These are phyloP conservation scores for Eolophus roseicapilla DNA, from an alignment of 2,113 vertebrate species.

Conservation along the genomic window DNA sequence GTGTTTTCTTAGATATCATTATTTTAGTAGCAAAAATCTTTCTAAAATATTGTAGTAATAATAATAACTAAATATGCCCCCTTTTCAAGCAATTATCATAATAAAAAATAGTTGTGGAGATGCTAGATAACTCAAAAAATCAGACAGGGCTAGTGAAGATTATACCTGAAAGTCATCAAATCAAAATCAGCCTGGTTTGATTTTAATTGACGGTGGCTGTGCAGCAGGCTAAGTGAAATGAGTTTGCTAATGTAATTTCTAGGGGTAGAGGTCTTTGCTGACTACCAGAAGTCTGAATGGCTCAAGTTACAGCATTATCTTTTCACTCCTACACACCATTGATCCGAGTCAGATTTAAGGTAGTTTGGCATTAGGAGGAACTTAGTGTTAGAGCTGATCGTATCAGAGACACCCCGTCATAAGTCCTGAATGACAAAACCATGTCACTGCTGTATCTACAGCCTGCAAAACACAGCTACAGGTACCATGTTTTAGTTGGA, in stretches of 20 bases:
- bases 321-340: background rate
- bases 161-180: background rate
- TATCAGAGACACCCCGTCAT: background rate
- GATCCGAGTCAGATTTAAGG: background rate
- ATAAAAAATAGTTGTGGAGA: background rate
- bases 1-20: background rate
- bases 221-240: background rate
- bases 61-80: background rate
- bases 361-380: background rate
- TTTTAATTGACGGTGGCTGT: background rate
- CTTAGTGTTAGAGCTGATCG: background rate
- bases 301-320: background rate
- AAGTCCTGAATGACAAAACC: background rate
- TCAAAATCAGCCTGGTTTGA: background rate
- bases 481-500: accelerated
- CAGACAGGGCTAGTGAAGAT: background rate
- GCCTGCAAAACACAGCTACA: background rate
- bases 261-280: conserved; percentile 7
- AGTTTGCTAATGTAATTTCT: conserved; percentile 20
- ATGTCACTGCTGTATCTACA: background rate
- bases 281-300: background rate
- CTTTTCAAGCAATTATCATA: background rate
- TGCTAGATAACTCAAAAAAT: background rate
- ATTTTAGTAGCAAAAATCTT: background rate
- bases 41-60: background rate